phyloP scores from a whole-genome alignment of 2,888 invertebrate species.

The Caenorhabditis auriculariae region DNA sequence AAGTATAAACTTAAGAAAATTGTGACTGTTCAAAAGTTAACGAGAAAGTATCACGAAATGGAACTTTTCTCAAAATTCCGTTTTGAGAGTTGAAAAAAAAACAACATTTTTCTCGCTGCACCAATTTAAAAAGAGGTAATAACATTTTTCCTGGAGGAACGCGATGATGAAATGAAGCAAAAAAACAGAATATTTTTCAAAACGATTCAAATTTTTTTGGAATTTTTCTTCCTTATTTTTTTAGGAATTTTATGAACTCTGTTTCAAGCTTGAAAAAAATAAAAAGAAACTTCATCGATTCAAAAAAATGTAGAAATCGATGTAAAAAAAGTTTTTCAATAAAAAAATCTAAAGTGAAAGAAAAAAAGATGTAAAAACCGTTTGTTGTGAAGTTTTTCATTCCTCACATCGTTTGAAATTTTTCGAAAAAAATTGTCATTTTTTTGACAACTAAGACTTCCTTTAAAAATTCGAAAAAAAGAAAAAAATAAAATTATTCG shows the following conservation, averaged over 20 bases:
- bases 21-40: neutral
- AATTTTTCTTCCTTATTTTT: too few species aligned
- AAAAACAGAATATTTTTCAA: neutral
- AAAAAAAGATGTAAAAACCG: too few species aligned
- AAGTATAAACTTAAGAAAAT: neutral
- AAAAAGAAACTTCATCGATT: neutral
- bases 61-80: neutral
- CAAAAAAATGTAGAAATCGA: neutral
- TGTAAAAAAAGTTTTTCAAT: too few species aligned
- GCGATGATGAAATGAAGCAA: neutral
- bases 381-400: neutral
- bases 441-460: neutral
- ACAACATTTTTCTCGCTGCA: neutral
- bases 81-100: neutral
- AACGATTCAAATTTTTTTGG: neutral
- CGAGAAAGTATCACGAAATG: neutral
- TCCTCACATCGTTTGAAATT: neutral
- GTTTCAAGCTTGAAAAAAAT: neutral
- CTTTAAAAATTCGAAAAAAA: slow-evolving; percentile 5
- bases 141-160: neutral
- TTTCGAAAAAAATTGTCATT: neutral
- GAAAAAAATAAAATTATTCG: neutral
- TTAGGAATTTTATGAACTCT: neutral
- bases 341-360: too few species aligned
- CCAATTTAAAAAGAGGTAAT: neutral